These are phyloP conservation scores for Plectropomus leopardus DNA, from an alignment of 2,113 vertebrate species.

Conservation along the genomic window DNA sequence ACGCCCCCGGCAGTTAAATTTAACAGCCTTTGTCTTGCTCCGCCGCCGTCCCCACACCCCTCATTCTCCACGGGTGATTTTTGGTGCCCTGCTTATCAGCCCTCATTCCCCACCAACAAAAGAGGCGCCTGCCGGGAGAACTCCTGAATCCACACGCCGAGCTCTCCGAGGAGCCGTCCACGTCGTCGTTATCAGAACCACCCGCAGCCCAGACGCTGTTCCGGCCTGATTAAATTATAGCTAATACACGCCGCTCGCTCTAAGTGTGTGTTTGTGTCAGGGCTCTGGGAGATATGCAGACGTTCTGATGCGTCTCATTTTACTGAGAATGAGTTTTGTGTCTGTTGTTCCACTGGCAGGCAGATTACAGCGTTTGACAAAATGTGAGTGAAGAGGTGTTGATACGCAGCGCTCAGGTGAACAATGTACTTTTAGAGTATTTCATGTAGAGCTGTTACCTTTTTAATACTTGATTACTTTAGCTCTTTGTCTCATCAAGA, in stretches of 20 bases:
- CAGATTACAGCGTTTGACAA: conserved; percentile 10
- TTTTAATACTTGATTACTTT: not conserved
- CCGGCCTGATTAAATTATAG: conserved; percentile 77
- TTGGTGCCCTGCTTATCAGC: conserved; percentile 74
- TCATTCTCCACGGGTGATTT: conserved; percentile 66
- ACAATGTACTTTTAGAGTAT: not conserved
- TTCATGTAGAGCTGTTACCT: not conserved
- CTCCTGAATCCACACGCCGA: conserved; percentile 58
- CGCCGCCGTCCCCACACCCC: not conserved
- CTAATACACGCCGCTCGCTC: conserved; percentile 56
- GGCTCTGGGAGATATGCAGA: conserved; percentile 10
- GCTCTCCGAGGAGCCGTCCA: conserved; percentile 66
- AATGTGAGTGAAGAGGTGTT: conserved; percentile 5
- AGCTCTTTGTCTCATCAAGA: too few species aligned
- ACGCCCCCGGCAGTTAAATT: conserved; percentile 69
- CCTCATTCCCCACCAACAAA: conserved; percentile 70
- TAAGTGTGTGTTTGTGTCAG: conserved; percentile 16
- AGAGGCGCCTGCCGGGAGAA: conserved; percentile 60
- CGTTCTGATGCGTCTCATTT: conserved; percentile 50
- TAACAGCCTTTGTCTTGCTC: conserved; percentile 74
- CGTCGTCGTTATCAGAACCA: conserved; percentile 65
- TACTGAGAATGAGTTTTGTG: conserved; percentile 36
- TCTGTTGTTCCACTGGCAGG: conserved; percentile 11
- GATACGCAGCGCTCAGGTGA: conserved; percentile 2
- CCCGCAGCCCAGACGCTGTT: conserved; percentile 60